Evolutionary conservation across 2,113 vertebrate genomes (phyloP), one percentile per base, ranked within the genome.

Genomic region (Cynocephalus volans): DNA sequence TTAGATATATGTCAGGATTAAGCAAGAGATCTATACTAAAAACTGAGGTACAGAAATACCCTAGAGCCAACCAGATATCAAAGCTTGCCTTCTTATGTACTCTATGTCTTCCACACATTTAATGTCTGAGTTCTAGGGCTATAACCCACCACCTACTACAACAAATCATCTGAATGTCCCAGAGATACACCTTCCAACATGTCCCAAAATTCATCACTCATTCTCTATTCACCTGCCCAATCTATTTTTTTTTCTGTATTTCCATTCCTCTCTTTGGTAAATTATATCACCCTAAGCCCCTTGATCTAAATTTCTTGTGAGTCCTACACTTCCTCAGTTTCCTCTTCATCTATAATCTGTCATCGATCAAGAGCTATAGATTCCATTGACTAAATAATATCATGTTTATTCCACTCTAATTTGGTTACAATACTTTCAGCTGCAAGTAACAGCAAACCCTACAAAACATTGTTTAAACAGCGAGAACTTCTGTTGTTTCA

Each of bases 1-100:
- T 88, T 85, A 85, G 31, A 88, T 48, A 24, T 31, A 58, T 75
- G 21, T 58, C 21, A 82, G 33, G 56, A 95, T 56, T 73, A 95
- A 90, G 6, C 6, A 70, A 79, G 64, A 81, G 65, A 90, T 56
- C 18, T 81, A 31, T 79, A 28, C 58, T 90, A 90, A 28, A 79
- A 73, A 87, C 82, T 72, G 33, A 92, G 62, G 45, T 36, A 17
- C 28, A 80, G 50, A 92, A 77, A 72, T 83, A 67, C 31, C 26
- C 11, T 58, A 41, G n/a, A 92, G 62, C 24, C 36, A 36, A 36
- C 45, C 28, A 72, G 62, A 67, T 50, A 33, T 36, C 28, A 97
- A 72, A 72, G 50, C 21, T 87, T 83, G 48, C 17, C 24, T 81
- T 90, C 56, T 72, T 86, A 54, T 7, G 33, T 54, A 10, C 33